A percentile compares a stretch with the other conserved stretches of the same genome.
phyloP scores from a whole-genome alignment of 2,113 vertebrate genomes.

The Nothobranchius kuhntae region DNA sequence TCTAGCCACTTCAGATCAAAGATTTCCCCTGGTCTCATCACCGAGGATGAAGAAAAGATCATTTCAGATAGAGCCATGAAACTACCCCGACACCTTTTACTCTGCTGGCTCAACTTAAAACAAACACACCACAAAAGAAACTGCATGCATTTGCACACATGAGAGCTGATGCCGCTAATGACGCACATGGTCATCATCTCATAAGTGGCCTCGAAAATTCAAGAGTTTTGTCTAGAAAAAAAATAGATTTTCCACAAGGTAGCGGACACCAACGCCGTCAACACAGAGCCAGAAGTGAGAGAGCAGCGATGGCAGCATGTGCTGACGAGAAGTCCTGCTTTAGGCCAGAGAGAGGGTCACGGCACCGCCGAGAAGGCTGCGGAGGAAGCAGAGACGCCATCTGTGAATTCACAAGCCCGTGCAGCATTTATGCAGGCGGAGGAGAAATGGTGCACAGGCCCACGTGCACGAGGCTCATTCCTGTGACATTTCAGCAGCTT shows the following conservation, averaged over 20 bases:
- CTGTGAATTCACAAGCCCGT: constrained; percentile 53
- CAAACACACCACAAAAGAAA: constrained; percentile 18
- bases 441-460: constrained; percentile 35
- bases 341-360: constrained; percentile 48
- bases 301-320: constrained; percentile 33
- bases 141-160: constrained; percentile 1
- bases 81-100: constrained; percentile 44
- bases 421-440: constrained; percentile 49
- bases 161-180: background rate
- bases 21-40: constrained; percentile 67
- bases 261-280: constrained; percentile 23
- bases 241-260: background rate
- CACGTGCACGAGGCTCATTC: constrained; percentile 51
- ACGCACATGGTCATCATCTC: constrained; percentile 11
- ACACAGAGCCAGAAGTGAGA: constrained; percentile 31
- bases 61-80: constrained; percentile 34
- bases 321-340: constrained; percentile 39
- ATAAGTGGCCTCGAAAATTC: background rate
- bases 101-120: constrained; percentile 5
- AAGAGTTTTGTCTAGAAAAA: constrained; percentile 10
- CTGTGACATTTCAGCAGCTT: constrained; percentile 42
- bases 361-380: constrained; percentile 48
- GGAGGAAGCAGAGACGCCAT: constrained; percentile 64
- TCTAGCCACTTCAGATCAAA: constrained; percentile 77
- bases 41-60: constrained; percentile 65